Evolutionary conservation across 2,797 vertebrate species (phyloP).

Genomic region (Nannoperca australis): DNA sequence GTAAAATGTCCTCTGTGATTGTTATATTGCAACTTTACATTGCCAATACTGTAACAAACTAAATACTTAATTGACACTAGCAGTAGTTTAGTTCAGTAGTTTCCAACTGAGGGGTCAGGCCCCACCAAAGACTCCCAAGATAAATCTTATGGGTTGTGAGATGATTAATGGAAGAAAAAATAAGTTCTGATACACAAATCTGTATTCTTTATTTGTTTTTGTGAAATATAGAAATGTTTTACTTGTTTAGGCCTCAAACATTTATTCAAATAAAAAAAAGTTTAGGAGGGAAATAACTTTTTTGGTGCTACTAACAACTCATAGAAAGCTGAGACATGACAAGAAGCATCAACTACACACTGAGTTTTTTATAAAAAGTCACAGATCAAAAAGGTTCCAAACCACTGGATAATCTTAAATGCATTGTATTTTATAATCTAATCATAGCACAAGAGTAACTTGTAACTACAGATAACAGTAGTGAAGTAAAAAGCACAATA

Average conservation of each 20-base stretch:
- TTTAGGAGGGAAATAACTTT: neutral
- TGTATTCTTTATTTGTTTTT: neutral
- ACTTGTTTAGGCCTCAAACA: neutral
- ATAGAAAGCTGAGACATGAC: neutral
- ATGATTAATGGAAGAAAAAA: neutral
- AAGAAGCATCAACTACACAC: neutral
- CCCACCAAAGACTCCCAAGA: too few species aligned
- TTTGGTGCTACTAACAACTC: neutral
- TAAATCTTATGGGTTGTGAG: neutral
- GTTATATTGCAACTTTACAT: neutral
- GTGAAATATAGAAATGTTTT: neutral
- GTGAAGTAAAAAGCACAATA: neutral
- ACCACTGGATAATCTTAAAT: neutral
- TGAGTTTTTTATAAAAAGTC: neutral
- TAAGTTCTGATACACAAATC: neutral
- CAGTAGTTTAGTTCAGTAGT: neutral
- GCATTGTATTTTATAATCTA: neutral
- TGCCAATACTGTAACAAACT: neutral
- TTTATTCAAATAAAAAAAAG: neutral
- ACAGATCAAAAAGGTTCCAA: too few species aligned
- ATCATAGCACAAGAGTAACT: neutral
- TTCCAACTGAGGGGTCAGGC: neutral
- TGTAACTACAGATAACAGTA: neutral
- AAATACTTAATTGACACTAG: neutral
- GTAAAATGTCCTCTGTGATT: neutral